Percentiles rank a stretch among this genome's conserved stretches.
Conservation (phyloP, 2,113 vertebrate genomes). For the Silurus glanis region DNA sequence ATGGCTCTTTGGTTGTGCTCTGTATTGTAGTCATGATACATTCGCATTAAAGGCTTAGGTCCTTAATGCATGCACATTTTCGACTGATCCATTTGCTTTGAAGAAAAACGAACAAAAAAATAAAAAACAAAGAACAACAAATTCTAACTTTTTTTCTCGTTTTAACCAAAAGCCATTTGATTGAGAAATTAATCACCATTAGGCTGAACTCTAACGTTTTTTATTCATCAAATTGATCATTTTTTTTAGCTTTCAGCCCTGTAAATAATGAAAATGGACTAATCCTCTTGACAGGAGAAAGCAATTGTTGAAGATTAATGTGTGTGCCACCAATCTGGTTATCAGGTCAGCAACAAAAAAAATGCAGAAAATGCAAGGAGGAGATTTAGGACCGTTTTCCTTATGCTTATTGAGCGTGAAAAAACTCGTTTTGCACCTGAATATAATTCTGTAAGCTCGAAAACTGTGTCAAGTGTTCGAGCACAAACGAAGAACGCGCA, state of each 20-base stretch:
- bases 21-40: constrained; percentile 35
- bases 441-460: neutral
- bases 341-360: constrained; percentile 38
- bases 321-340: constrained; percentile 60
- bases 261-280: constrained; percentile 64
- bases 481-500: neutral
- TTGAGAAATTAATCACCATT: constrained; percentile 64
- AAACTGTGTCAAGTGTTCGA: constrained; percentile 14
- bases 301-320: constrained; percentile 62
- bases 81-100: constrained; percentile 44
- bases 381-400: constrained; percentile 11
- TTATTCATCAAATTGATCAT: constrained; percentile 61
- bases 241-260: constrained; percentile 57
- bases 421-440: neutral
- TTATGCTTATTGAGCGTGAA: constrained; percentile 7
- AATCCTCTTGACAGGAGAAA: constrained; percentile 52
- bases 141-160: constrained; percentile 22
- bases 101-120: neutral
- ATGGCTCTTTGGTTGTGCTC: constrained; percentile 14
- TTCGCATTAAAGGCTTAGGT: constrained; percentile 51
- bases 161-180: constrained; percentile 27
- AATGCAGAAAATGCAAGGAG: constrained; percentile 2
- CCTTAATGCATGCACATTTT: constrained; percentile 39
- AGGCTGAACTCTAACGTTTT: constrained; percentile 58
- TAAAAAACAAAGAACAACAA: neutral